Evolutionary conservation across 2,888 invertebrate genomes (phyloP), one percentile per base, ranked within the genome.

Genomic region (Aricia artaxerxes): DNA sequence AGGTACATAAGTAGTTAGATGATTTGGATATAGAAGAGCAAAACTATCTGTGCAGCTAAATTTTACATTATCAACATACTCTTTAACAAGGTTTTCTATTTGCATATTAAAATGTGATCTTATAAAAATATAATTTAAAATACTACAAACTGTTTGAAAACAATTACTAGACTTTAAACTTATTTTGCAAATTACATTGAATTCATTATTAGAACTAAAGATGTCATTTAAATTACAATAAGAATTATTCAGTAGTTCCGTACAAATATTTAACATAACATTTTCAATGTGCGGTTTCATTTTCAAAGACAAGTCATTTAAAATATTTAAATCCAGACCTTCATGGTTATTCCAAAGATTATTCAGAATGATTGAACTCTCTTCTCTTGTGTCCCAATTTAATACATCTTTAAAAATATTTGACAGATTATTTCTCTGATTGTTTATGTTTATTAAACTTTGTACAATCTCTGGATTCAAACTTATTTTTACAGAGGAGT

Each of bases 391-490:
- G 80, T 89, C 82, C 88, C 87, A 90, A 75, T 90, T 86, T 73
- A 92, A 85, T 35, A 92, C 80, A 61, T 91, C 88, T 79, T 88
- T 84, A 6, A 86, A 80, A 72, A 91, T 69, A 76, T 79, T 57
- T 88, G 83, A 38, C 72, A 86, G 78, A 44, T 75, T 84, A 81
- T 53, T 76, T 9, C 82, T 84, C 85, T 85, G 85, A 81, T 86
- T 83, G 83, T 88, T 88, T 24, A 94, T 85, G 84, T 93, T 94
- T 2, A 90, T 81, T 77, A 94, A 84, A 13, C 94, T 91, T 84
- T 92, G 91, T 1, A 90, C 79, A 38, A 91, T 84, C 84, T 94
- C 93, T 76, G 90, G 88, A 64, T 90, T 90, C 0, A 88, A 35
- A 73, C 82, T 80, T 24, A 87, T 82, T 64, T 85, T 80, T 72